Conservation (phyloP, 2,113 vertebrate species). For the Neodon shergylaensis region DNA sequence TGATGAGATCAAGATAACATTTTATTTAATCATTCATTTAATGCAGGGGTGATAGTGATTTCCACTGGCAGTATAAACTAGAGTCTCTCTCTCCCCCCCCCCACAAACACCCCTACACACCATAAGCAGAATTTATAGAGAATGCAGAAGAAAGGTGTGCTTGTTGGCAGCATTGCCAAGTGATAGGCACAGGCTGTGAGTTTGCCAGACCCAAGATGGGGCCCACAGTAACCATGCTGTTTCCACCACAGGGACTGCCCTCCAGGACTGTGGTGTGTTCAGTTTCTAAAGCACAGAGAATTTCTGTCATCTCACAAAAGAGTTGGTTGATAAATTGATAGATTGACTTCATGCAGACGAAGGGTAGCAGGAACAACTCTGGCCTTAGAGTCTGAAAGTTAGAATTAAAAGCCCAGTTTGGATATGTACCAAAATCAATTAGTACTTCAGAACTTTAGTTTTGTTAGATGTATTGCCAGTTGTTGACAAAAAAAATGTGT, state of each 20-base stretch:
- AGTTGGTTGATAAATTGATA: not conserved
- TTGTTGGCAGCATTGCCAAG: not conserved
- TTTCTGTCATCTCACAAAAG: constrained; percentile 31
- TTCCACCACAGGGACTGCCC: not conserved
- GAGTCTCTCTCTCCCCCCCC: not conserved
- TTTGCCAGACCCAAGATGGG: not conserved
- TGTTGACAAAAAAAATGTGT: not conserved
- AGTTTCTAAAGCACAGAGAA: not conserved
- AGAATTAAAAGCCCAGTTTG: not conserved
- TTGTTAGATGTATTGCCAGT: not conserved
- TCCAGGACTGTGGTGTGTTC: not conserved
- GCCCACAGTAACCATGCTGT: not conserved
- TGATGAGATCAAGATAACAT: constrained; percentile 12
- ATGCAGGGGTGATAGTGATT: not conserved
- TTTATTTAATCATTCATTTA: constrained; percentile 6
- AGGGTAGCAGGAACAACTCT: not conserved
- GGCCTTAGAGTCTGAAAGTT: not conserved
- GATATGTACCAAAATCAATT: not conserved
- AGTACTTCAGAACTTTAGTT: not conserved
- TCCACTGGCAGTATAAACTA: not conserved
- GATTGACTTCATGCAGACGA: not conserved
- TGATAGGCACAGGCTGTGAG: constrained; percentile 2
- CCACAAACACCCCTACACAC: not conserved
- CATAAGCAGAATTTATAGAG: not conserved
- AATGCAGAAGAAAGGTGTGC: not conserved